Conservation (phyloP, 2,113 vertebrate species). For the Gymnarchus niloticus region DNA sequence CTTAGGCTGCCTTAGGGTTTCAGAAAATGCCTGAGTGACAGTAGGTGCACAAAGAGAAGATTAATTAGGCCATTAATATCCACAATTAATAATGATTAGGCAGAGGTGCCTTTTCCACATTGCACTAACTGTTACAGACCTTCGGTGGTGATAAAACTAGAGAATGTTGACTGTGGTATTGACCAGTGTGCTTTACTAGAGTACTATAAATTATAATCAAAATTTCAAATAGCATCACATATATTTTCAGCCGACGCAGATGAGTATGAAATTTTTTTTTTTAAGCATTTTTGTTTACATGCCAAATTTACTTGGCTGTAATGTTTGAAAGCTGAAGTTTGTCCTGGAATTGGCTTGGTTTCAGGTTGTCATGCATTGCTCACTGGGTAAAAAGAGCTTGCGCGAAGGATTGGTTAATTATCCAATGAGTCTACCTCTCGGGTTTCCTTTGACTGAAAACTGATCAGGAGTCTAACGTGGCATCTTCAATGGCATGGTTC, state of each 20-base stretch:
- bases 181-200: not conserved
- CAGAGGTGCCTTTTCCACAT: not conserved
- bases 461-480: slow-evolving; percentile 24
- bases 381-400: not conserved
- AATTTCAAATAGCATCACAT: not conserved
- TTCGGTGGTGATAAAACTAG: not conserved
- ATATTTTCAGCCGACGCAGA: not conserved
- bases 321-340: not conserved
- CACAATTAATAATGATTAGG: not conserved
- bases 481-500: slow-evolving; percentile 21
- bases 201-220: not conserved
- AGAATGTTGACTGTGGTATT: not conserved
- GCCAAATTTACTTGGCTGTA: not conserved
- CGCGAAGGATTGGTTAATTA: not conserved
- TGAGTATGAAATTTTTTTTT: not conserved
- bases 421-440: not conserved
- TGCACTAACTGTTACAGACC: not conserved
- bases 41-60: not conserved
- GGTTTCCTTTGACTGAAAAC: slow-evolving; percentile 17
- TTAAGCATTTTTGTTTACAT: not conserved
- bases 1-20: not conserved
- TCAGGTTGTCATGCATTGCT: not conserved
- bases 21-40: not conserved
- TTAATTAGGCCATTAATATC: not conserved
- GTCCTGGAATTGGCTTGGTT: not conserved